Percentiles rank a stretch among this genome's conserved stretches.
Evolutionary conservation across 2,113 vertebrate species (phyloP).

Genomic region (Silurus asotus): DNA sequence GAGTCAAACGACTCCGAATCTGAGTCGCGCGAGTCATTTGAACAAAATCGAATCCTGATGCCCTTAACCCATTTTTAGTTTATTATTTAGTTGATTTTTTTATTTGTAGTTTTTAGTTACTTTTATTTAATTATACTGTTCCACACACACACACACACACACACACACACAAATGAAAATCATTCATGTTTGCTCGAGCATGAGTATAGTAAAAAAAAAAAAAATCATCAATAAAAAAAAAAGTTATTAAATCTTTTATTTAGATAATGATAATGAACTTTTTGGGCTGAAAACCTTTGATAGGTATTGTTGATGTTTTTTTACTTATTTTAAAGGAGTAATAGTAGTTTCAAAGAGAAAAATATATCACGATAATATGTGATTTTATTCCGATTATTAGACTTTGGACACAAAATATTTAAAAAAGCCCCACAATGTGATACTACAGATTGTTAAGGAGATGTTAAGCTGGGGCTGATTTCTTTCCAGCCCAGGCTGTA

Average conservation of each 20-base stretch:
- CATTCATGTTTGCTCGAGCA: neutral
- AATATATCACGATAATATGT: too few relatives aligned
- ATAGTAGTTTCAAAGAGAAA: too few relatives aligned
- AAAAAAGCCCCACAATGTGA: neutral
- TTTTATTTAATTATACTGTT: too few relatives aligned
- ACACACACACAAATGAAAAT: too few relatives aligned
- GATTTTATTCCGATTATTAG: neutral
- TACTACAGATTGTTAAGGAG: neutral
- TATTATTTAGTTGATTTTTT: neutral
- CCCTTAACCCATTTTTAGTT: neutral
- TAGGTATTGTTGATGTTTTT: too few relatives aligned
- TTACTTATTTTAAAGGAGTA: too few relatives aligned
- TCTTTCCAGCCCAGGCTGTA: neutral
- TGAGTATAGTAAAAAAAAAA: neutral
- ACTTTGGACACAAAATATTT: neutral
- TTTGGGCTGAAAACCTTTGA: too few relatives aligned
- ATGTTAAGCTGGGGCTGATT: neutral
- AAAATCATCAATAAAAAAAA: neutral
- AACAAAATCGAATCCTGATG: neutral
- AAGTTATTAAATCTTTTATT: neutral
- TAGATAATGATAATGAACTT: too few relatives aligned
- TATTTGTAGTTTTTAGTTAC: too few relatives aligned
- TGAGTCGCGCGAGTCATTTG: neutral
- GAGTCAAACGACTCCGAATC: conserved; percentile 1
- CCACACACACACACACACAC: too few relatives aligned